Percentiles rank a stretch among this genome's conserved stretches.
Evolutionary conservation across 1,140 invertebrate species (phyloP).

Genomic region (Calliopsis andreniformis): DNA sequence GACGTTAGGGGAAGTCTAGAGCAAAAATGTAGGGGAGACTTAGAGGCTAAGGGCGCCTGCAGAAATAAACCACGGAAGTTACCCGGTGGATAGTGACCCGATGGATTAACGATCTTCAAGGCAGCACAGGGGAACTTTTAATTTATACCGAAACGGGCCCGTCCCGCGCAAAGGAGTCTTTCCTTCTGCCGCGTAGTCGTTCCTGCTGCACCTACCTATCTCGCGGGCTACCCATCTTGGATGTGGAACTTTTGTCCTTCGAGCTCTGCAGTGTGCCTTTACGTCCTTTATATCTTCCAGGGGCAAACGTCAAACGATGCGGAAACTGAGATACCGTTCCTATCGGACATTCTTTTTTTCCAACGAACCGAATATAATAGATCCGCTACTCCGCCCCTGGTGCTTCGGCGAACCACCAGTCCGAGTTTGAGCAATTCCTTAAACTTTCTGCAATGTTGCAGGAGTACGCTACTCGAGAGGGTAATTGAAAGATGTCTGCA

Average conservation of each 20-base stretch:
- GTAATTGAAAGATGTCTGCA: background rate
- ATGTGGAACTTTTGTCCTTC: conserved; percentile 52
- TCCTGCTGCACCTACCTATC: background rate
- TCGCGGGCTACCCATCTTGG: background rate
- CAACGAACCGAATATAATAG: conserved; percentile 27
- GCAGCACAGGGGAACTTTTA: conserved; percentile 64
- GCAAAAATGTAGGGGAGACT: conserved; percentile 55
- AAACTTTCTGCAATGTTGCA: background rate
- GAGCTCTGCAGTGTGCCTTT: conserved; percentile 1
- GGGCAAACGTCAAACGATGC: conserved; percentile 55
- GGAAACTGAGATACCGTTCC: conserved; percentile 58
- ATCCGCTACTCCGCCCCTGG: background rate
- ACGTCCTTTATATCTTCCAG: conserved; percentile 46
- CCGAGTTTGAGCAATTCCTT: conserved; percentile 1
- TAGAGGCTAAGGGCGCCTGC: conserved; percentile 37
- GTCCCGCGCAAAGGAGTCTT: conserved; percentile 36
- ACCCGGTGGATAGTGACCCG: conserved; percentile 59
- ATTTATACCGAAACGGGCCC: conserved; percentile 66
- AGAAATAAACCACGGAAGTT: conserved; percentile 61
- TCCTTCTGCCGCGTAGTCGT: conserved; percentile 27
- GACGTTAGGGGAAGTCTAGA: conserved; percentile 46
- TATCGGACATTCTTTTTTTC: conserved; percentile 20
- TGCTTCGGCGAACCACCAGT: background rate
- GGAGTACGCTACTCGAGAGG: background rate
- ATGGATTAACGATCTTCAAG: conserved; percentile 68